A percentile compares a stretch with the other conserved stretches of the same genome.
Evolutionary conservation across 2,888 invertebrate species (phyloP).

Genomic region (Ormia ochracea): DNA sequence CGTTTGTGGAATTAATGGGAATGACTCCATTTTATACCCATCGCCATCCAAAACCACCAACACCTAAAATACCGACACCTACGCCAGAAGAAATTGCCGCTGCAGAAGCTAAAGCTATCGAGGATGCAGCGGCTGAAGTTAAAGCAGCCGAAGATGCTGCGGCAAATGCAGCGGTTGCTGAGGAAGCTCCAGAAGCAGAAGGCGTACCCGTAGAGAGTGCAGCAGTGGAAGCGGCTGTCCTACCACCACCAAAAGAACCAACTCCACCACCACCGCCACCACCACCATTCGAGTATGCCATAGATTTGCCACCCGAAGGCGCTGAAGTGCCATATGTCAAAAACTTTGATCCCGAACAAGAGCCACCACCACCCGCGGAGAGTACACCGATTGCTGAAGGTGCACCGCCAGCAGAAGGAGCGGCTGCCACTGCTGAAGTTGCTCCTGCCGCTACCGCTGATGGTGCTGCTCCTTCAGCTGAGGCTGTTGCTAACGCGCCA

Average conservation of each 20-base stretch:
- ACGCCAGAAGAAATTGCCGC: conserved; percentile 75
- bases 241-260: conserved; percentile 69
- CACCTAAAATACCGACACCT: conserved; percentile 72
- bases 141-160: conserved; percentile 66
- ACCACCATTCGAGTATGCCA: conserved; percentile 76
- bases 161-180: conserved; percentile 66
- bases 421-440: conserved; percentile 53
- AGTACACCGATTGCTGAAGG: conserved; percentile 71
- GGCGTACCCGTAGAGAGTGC: conserved; percentile 67
- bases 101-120: conserved; percentile 67
- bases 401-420: conserved; percentile 59
- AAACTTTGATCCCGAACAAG: conserved; percentile 72
- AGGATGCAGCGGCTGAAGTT: conserved; percentile 62
- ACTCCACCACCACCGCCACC: conserved; percentile 75
- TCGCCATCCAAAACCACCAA: conserved; percentile 76
- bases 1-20: conserved; percentile 89
- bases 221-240: conserved; percentile 55
- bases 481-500: conserved; percentile 57
- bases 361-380: conserved; percentile 73
- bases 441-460: conserved; percentile 55
- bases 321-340: conserved; percentile 77
- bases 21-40: conserved; percentile 78
- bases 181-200: conserved; percentile 60
- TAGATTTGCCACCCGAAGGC: conserved; percentile 77
- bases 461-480: conserved; percentile 41